phyloP scores from a whole-genome alignment of 2,888 invertebrate genomes.

The Atrina japonica region DNA sequence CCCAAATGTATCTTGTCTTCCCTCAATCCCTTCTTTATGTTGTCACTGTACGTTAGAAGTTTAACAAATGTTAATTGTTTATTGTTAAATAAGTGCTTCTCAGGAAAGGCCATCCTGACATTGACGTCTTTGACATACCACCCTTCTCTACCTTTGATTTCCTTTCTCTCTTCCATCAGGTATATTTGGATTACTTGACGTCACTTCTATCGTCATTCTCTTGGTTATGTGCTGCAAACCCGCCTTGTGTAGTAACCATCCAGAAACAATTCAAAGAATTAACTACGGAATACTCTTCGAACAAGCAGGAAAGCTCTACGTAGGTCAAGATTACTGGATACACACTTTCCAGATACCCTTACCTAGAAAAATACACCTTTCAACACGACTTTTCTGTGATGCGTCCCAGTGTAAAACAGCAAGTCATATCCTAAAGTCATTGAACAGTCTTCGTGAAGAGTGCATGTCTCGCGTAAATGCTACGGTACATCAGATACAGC shows the following conservation, averaged over 20 bases:
- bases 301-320: neutral
- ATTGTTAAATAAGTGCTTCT: constrained; percentile 4
- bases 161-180: neutral
- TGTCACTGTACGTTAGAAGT: neutral
- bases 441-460: neutral
- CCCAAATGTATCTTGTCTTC: neutral
- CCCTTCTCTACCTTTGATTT: neutral
- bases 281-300: constrained; percentile 11
- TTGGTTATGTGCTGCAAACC: too few relatives aligned
- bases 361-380: neutral
- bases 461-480: constrained; percentile 17
- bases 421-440: neutral
- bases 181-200: neutral
- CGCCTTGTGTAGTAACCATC: too few relatives aligned
- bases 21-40: neutral
- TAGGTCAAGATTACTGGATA: constrained; percentile 11
- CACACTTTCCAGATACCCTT: constrained; percentile 11
- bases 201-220: neutral
- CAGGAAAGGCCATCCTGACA: neutral
- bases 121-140: too few relatives aligned
- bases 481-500: constrained; percentile 17
- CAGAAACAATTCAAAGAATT: neutral
- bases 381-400: neutral
- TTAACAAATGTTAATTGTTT: neutral
- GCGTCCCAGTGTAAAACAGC: constrained; percentile 1